Percentiles rank a stretch among this genome's conserved stretches.
Conservation (phyloP, 2,113 vertebrate genomes). For the Sterna hirundo region DNA sequence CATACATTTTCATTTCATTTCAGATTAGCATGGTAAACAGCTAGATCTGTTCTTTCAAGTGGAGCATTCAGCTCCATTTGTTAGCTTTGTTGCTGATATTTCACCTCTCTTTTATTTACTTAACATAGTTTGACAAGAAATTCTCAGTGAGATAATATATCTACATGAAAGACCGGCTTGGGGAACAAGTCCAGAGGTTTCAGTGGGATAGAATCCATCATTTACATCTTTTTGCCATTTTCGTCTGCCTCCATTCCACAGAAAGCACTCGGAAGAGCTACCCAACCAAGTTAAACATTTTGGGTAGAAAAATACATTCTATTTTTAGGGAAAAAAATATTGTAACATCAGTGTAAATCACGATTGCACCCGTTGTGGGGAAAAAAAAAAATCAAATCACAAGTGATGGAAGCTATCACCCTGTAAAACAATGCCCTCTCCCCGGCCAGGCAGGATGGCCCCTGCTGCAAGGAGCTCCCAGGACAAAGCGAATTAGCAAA, state of each 20-base stretch:
- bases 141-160: slow-evolving; percentile 75
- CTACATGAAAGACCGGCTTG: slow-evolving; percentile 70
- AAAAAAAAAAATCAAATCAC: slow-evolving; percentile 9
- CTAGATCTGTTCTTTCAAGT: slow-evolving; percentile 72
- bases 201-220: slow-evolving; percentile 61
- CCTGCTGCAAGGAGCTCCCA: not conserved
- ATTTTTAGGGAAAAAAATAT: not conserved
- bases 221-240: slow-evolving; percentile 58
- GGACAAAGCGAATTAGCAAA: not conserved
- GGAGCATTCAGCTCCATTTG: slow-evolving; percentile 68
- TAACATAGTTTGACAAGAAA: slow-evolving; percentile 79
- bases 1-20: slow-evolving; percentile 78
- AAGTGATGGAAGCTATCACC: not conserved
- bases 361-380: not conserved
- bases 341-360: not conserved
- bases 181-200: slow-evolving; percentile 68
- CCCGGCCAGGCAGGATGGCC: not conserved
- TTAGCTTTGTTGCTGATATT: slow-evolving; percentile 78
- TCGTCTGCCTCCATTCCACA: slow-evolving; percentile 45
- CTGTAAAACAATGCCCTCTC: not conserved
- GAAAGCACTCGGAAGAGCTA: not conserved
- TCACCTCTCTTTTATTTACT: slow-evolving; percentile 78
- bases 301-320: not conserved
- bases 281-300: not conserved
- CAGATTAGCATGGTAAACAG: slow-evolving; percentile 74